Percentiles rank a stretch among this genome's conserved stretches.
These are phyloP conservation scores for Microctenopoma stevenorrisi DNA, from an alignment of 2,797 vertebrate species.

Conservation along the genomic window DNA sequence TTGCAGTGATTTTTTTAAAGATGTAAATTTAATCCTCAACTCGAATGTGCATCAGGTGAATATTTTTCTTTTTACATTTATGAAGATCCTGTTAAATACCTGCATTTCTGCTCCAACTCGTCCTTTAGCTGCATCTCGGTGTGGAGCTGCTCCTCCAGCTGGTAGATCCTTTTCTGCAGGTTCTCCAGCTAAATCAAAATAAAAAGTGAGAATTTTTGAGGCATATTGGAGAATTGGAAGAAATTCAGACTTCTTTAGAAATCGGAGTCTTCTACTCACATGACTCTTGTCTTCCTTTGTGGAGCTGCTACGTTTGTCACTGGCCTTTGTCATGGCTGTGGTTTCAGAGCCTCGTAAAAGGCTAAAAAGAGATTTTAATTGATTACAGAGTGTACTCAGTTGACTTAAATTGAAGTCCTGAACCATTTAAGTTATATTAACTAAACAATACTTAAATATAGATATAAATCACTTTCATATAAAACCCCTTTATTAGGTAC, in stretches of 20 bases:
- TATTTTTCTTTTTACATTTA: too few relatives aligned
- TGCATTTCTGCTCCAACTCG: conserved; percentile 98
- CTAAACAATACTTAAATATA: not conserved
- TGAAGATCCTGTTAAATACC: conserved; percentile 76
- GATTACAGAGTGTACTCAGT: not conserved
- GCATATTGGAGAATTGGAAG: not conserved
- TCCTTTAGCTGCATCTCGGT: conserved; percentile 98
- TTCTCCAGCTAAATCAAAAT: conserved; percentile 90
- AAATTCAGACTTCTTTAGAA: not conserved
- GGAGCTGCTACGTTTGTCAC: conserved; percentile 90
- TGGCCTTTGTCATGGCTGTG: conserved; percentile 83
- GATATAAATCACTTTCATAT: too few relatives aligned
- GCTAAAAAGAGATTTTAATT: conserved; percentile 67
- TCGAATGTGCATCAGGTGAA: too few relatives aligned
- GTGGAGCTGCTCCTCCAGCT: conserved; percentile 96
- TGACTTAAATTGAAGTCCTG: not conserved
- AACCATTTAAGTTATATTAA: not conserved
- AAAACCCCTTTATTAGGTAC: too few relatives aligned
- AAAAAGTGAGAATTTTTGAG: not conserved
- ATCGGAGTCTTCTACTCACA: conserved; percentile 79
- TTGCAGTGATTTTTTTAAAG: not conserved
- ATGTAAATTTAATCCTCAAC: not conserved
- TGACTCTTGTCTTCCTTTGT: conserved; percentile 93
- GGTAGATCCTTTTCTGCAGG: conserved; percentile 95
- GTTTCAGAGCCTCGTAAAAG: conserved; percentile 80